Evolutionary conservation across 2,888 invertebrate genomes (phyloP).

Genomic region (Ceramica pisi): DNA sequence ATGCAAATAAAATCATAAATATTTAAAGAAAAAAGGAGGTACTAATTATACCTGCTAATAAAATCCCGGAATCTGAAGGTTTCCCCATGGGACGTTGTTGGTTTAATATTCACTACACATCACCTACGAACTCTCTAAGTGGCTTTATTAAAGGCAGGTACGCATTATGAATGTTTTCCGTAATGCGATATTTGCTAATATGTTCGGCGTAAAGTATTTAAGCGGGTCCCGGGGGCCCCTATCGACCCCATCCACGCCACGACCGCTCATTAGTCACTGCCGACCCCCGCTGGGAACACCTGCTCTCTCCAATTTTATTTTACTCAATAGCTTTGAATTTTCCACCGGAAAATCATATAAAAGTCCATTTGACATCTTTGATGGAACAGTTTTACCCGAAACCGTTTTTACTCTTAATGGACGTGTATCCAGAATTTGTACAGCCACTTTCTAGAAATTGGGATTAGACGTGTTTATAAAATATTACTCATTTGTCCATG

Average conservation of each 20-base stretch:
- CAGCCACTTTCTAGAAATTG: background rate
- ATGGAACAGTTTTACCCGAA: constrained; percentile 46
- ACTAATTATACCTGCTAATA: constrained; percentile 9
- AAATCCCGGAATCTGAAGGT: constrained; percentile 19
- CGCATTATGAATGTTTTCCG: constrained; percentile 47
- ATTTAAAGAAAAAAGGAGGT: constrained; percentile 11
- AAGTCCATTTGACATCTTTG: constrained; percentile 66
- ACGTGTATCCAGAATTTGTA: background rate
- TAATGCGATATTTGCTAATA: constrained; percentile 59
- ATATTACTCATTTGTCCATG: background rate
- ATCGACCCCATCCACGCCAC: constrained; percentile 76
- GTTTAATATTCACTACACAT: constrained; percentile 44
- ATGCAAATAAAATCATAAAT: constrained; percentile 35
- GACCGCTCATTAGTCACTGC: constrained; percentile 82
- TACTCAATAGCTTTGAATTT: constrained; percentile 71
- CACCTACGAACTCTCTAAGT: constrained; percentile 19
- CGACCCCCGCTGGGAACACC: constrained; percentile 72
- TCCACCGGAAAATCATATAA: constrained; percentile 73
- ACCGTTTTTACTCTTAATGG: constrained; percentile 19
- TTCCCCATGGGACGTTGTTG: constrained; percentile 18
- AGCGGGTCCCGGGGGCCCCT: constrained; percentile 71
- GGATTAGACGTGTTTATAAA: background rate
- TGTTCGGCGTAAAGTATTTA: constrained; percentile 71
- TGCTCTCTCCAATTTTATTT: constrained; percentile 74
- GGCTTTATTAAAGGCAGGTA: constrained; percentile 22